Conservation (phyloP, 2,113 vertebrate genomes). For the Procapra przewalskii region DNA sequence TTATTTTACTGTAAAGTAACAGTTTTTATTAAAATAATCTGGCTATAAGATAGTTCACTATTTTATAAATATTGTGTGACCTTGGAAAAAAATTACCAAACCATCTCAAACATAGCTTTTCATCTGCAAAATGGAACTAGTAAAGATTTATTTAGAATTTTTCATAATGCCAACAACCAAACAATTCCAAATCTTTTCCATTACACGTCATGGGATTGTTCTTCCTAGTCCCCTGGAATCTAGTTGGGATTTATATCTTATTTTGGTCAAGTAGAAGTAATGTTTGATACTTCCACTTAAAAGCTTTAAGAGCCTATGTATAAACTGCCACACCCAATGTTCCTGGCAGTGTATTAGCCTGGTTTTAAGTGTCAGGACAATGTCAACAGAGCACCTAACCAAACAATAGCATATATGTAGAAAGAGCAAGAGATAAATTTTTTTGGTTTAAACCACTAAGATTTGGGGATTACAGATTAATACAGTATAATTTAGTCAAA, state of each 20-base stretch:
- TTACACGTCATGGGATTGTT: accelerated
- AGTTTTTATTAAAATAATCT: neutral
- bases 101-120: neutral
- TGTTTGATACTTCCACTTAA: neutral
- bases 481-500: neutral
- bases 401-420: neutral
- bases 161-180: neutral
- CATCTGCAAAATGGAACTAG: neutral
- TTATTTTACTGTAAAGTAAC: neutral
- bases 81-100: neutral
- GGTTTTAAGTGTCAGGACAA: neutral
- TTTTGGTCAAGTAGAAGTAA: neutral
- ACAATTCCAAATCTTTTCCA: neutral
- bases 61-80: neutral
- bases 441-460: neutral
- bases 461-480: neutral
- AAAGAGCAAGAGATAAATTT: neutral
- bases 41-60: neutral
- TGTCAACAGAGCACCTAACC: accelerated
- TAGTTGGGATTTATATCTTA: neutral
- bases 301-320: neutral
- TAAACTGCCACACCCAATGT: neutral
- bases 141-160: neutral
- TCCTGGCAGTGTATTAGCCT: neutral
- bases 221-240: neutral